Evolutionary conservation across 2,888 invertebrate species (phyloP).

Genomic region (Eutolmus rufibarbis): DNA sequence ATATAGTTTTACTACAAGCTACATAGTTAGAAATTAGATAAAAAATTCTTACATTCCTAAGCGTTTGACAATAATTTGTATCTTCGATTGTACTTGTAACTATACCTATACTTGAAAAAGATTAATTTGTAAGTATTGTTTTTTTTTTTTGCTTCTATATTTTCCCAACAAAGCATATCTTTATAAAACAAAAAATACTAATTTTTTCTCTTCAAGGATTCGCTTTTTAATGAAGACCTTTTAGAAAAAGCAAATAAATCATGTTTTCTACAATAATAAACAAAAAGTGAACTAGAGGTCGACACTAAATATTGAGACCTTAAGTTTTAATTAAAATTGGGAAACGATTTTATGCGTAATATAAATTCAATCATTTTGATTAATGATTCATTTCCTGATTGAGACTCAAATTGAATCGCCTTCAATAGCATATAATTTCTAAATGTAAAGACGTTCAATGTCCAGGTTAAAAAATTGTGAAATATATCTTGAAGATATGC

Average conservation of each 20-base stretch:
- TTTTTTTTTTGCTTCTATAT: not conserved
- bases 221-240: not conserved
- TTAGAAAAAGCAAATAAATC: not conserved
- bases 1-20: no score
- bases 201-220: not conserved
- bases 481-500: not conserved
- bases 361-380: not conserved
- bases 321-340: not conserved
- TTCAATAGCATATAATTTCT: not conserved
- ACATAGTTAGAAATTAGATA: no score
- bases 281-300: not conserved
- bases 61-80: no score
- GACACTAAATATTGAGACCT: not conserved
- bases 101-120: no score
- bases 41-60: no score
- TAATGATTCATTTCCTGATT: not conserved
- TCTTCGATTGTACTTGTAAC: no score
- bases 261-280: not conserved
- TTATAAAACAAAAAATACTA: not conserved
- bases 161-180: not conserved
- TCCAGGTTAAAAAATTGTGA: not conserved
- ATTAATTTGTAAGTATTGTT: not conserved
- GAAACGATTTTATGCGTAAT: not conserved
- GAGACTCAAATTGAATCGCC: not conserved
- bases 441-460: not conserved